A percentile compares a stretch with the other conserved stretches of the same genome.
Evolutionary conservation across 2,113 vertebrate genomes (phyloP).

Genomic region (Laticauda colubrina): DNA sequence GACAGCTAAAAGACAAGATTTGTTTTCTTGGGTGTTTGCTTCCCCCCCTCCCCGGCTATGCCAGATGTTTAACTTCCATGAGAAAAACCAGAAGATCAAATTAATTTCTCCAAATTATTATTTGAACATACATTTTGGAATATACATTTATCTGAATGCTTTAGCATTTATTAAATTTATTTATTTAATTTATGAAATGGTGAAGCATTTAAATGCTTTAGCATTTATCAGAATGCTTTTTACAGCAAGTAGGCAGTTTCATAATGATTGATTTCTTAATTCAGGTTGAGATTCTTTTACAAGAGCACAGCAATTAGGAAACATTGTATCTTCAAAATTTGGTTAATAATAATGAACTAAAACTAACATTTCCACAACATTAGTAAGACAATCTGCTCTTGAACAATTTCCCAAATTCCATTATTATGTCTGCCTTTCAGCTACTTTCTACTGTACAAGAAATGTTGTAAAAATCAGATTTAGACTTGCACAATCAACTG

Average conservation of each 20-base stretch:
- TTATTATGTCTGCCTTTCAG: background rate
- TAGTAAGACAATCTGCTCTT: background rate
- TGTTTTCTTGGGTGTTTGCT: background rate
- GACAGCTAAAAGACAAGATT: background rate
- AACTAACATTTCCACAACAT: background rate
- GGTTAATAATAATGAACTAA: background rate
- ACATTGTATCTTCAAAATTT: background rate
- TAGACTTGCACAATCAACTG: background rate
- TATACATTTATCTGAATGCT: background rate
- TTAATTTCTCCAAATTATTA: background rate
- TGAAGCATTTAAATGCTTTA: background rate
- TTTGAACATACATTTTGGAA: background rate
- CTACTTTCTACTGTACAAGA: background rate
- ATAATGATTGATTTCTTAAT: background rate
- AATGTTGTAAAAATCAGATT: background rate
- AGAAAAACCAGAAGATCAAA: background rate
- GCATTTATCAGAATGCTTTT: background rate
- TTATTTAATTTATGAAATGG: background rate
- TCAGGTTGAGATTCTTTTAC: fast-evolving
- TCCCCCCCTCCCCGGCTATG: background rate
- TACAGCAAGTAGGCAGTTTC: background rate
- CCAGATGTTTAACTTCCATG: background rate
- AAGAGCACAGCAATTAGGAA: background rate
- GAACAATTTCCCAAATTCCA: background rate
- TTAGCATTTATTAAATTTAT: background rate